Base-by-base conservation (phyloP, 1,140 invertebrate genomes). In the Galleria mellonella region DNA sequence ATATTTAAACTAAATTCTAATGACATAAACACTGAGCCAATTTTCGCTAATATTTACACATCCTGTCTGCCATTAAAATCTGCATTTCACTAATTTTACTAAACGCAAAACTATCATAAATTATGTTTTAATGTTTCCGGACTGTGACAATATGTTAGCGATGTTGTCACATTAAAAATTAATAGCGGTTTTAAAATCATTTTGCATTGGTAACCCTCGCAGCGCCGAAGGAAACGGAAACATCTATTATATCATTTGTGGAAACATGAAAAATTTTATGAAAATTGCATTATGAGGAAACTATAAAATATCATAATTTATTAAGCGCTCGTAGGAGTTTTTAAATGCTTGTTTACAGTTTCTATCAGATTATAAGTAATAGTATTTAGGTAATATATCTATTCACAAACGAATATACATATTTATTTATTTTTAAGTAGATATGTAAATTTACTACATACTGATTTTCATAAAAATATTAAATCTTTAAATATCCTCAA, bases 51-150 rank as follows among this genome's bases (percentile, higher is more conserved):
- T 75, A 79, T 82, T 76, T 77, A 81, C 73, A 75, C 48, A 67
- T 82, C 78, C 79, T 62, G 66, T 58, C 47, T 32, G 29, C 63
- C 73, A 74, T 81, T 76, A 76, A 60, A 53, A 53, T 57, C 43
- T 47, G 46, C 64, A 74, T 77, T 74, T 67, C 55, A 72, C 66
- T 77, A 78, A 84, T 83, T 74, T 77, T 58, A 69, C 71, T 78
- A 72, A 76, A 69, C 58, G 63, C 64, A 62, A 72, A 75, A 72
- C 65, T 64, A 39, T 65, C 64, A 62, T 84, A 84, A 81, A 84
- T 84, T 74, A 83, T 75, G 67, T 63, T 73, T 79, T 84, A 82
- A 81, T 83, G 73, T 81, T 81, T 83, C 81, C 81, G 76, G 76
- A 68, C 68, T 55, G 55, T 56, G 59, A 54, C 64, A 63, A 70